phyloP scores from a whole-genome alignment of 2,797 vertebrate species.

The Prionace glauca region DNA sequence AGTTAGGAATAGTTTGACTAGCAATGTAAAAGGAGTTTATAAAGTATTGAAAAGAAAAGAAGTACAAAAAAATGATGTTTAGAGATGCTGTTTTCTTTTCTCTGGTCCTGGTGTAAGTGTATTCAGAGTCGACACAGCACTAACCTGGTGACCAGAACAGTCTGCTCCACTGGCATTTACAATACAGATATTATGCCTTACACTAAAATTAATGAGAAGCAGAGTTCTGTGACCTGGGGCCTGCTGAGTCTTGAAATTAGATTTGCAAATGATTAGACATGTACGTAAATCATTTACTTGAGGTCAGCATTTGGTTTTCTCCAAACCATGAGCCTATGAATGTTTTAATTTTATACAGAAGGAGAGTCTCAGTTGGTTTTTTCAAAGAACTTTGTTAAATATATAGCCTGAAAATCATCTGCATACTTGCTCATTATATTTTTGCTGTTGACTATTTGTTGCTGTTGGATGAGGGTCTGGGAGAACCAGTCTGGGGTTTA shows the following conservation, averaged over 20 bases:
- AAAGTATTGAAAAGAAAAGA: not conserved
- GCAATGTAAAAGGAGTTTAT: not conserved
- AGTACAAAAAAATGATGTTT: not conserved
- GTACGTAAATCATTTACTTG: conserved; percentile 34
- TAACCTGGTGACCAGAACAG: conserved; percentile 11
- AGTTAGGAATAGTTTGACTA: too few species aligned
- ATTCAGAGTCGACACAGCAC: not conserved
- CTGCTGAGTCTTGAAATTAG: conserved; percentile 36
- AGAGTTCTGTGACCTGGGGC: conserved; percentile 27
- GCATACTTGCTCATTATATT: not conserved
- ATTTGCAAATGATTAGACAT: conserved; percentile 36
- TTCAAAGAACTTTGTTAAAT: not conserved
- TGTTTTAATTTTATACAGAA: conserved; percentile 1
- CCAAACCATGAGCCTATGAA: not conserved
- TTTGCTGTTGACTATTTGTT: not conserved
- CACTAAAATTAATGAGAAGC: conserved; percentile 33
- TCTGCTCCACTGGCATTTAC: not conserved
- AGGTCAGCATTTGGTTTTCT: conserved; percentile 18
- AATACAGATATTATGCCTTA: conserved; percentile 9
- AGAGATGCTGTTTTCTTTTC: not conserved
- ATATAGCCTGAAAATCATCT: not conserved
- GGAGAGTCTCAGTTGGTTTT: not conserved
- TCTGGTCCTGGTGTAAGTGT: not conserved
- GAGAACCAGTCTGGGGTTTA: not conserved
- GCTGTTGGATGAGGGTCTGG: not conserved